Conservation (phyloP, 35 echinoderm and acorn worm genomes). For the Apostichopus parvimensis region DNA sequence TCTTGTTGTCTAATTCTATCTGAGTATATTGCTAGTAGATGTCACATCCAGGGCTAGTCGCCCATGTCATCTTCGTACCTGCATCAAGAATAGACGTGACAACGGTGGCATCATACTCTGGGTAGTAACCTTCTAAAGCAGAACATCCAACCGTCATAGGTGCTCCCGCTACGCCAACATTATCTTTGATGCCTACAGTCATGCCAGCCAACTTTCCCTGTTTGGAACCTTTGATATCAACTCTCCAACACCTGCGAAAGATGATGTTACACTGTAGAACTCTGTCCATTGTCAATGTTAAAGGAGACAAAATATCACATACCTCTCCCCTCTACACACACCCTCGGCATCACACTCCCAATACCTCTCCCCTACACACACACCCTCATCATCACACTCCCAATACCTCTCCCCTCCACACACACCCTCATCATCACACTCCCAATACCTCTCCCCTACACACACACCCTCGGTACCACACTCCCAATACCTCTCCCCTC, state of each 20-base stretch:
- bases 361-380: not conserved
- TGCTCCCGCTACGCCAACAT: slow-evolving; percentile 63
- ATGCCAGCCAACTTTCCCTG: slow-evolving; percentile 59
- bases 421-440: too few species aligned
- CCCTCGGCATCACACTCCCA: not conserved
- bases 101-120: slow-evolving; percentile 72
- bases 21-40: not conserved
- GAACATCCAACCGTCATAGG: slow-evolving; percentile 74
- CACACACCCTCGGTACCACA: not conserved
- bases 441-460: not conserved
- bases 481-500: not conserved
- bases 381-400: not conserved
- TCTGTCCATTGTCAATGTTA: too few species aligned
- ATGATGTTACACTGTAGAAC: not conserved
- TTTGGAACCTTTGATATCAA: slow-evolving; percentile 59
- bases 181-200: slow-evolving; percentile 69
- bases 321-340: not conserved
- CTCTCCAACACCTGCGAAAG: slow-evolving; percentile 72
- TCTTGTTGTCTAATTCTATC: not conserved
- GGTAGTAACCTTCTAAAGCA: slow-evolving; percentile 63
- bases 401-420: too few species aligned
- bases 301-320: not conserved
- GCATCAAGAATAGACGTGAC: slow-evolving; percentile 75
- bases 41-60: not conserved
- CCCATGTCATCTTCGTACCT: slow-evolving; percentile 28